Conservation (phyloP, 35 echinoderm and acorn worm species). For the Diadema setosum region DNA sequence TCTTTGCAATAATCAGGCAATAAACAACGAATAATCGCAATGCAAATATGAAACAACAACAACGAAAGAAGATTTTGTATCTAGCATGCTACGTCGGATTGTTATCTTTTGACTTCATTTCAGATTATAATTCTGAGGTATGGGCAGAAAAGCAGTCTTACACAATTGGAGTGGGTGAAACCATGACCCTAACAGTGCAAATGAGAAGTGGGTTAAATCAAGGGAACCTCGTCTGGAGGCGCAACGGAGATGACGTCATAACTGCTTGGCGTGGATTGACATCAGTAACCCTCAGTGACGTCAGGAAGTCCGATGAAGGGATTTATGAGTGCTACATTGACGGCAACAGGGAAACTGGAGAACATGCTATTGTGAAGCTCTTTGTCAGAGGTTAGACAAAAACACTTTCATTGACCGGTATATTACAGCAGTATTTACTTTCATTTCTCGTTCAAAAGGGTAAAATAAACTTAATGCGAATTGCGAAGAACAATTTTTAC, state of each 20-base stretch:
- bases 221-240: constrained; percentile 17
- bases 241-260: constrained; percentile 7
- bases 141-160: neutral
- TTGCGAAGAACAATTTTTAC: too few species aligned
- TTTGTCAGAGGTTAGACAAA: constrained; percentile 53
- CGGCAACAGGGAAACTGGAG: neutral
- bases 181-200: neutral
- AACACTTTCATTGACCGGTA: too few species aligned
- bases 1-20: too few species aligned
- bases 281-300: neutral
- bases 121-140: neutral
- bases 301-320: constrained; percentile 35
- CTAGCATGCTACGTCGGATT: too few species aligned
- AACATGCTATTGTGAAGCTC: constrained; percentile 38
- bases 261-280: constrained; percentile 16
- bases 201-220: neutral
- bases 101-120: too few species aligned
- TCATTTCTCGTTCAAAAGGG: too few species aligned
- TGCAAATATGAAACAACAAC: too few species aligned
- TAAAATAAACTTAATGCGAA: too few species aligned
- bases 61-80: too few species aligned
- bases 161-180: constrained; percentile 2
- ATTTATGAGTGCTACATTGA: constrained; percentile 62
- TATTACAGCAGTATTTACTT: too few species aligned
- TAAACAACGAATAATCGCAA: too few species aligned